Evolutionary conservation across 1,140 invertebrate species (phyloP).

Genomic region (Ips nitidus): DNA sequence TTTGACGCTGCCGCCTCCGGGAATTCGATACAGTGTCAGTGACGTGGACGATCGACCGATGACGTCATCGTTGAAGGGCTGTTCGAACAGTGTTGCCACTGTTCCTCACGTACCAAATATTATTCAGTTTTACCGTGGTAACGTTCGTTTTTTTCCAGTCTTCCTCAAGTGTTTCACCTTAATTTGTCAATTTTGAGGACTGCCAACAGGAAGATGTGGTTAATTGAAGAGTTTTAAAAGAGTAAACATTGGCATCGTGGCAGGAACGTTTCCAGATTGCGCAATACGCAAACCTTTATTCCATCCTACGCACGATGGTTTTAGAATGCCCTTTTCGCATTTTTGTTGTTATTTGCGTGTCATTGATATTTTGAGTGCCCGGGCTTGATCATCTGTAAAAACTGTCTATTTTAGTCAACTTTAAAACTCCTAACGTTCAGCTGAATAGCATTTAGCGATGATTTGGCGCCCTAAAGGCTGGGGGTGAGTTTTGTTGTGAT

Average conservation of each 20-base stretch:
- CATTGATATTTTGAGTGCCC: slow-evolving; percentile 22
- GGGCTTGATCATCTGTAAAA: background rate
- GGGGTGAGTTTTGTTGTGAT: slow-evolving; percentile 36
- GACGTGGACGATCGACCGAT: slow-evolving; percentile 38
- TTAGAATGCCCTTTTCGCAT: slow-evolving; percentile 31
- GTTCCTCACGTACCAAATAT: too few species aligned
- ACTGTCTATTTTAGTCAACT: slow-evolving; percentile 2
- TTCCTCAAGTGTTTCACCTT: too few species aligned
- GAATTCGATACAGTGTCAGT: background rate
- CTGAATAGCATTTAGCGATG: slow-evolving; percentile 11
- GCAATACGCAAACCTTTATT: slow-evolving; percentile 24
- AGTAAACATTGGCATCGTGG: background rate
- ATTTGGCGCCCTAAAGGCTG: slow-evolving; percentile 26
- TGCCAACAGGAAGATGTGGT: too few species aligned
- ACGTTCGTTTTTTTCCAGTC: too few species aligned
- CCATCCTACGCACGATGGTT: slow-evolving; percentile 30
- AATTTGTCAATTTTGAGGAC: too few species aligned
- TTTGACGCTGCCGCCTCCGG: background rate
- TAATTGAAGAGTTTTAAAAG: too few species aligned
- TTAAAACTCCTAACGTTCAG: background rate
- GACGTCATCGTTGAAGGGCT: slow-evolving; percentile 34
- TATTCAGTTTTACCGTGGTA: too few species aligned
- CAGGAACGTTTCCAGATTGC: slow-evolving; percentile 17
- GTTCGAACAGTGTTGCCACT: slow-evolving; percentile 10
- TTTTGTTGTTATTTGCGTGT: slow-evolving; percentile 15